Percentiles rank a stretch among this genome's conserved stretches.
Evolutionary conservation across 1,140 invertebrate genomes (phyloP).

Genomic region (Lucilia sericata): DNA sequence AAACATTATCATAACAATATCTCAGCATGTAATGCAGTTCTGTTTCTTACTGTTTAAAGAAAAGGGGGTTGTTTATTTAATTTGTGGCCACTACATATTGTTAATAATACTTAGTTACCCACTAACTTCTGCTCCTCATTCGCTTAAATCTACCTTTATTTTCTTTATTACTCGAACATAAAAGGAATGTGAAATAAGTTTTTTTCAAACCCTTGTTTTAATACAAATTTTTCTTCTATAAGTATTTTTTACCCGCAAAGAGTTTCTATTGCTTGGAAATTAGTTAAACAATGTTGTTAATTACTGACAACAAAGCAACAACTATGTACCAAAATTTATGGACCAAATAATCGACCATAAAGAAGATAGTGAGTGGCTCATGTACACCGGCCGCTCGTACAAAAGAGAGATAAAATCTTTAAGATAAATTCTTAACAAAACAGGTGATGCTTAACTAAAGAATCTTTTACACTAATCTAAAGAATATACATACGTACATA

Average conservation of each 20-base stretch:
- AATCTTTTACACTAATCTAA: not conserved
- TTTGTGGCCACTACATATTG: not conserved
- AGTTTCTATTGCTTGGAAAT: slow-evolving; percentile 15
- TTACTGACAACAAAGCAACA: not conserved
- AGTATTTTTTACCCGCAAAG: not conserved
- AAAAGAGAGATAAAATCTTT: not conserved
- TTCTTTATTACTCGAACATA: not conserved
- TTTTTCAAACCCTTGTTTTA: not conserved
- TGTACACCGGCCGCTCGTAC: not conserved
- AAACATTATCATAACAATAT: too few relatives aligned
- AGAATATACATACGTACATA: too few relatives aligned
- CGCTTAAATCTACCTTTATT: not conserved
- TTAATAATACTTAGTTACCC: not conserved
- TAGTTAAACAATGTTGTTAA: slow-evolving; percentile 24
- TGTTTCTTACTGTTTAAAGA: not conserved
- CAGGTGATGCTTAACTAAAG: not conserved
- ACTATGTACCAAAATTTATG: not conserved
- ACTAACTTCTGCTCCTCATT: not conserved
- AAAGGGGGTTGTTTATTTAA: not conserved
- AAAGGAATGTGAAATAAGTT: too few relatives aligned
- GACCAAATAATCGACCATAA: not conserved
- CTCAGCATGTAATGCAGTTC: too few relatives aligned
- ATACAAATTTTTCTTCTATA: not conserved
- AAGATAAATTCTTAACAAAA: not conserved
- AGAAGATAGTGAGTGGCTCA: not conserved